These are phyloP conservation scores for Gymnodraco acuticeps DNA, from an alignment of 2,797 vertebrate species.

Conservation along the genomic window DNA sequence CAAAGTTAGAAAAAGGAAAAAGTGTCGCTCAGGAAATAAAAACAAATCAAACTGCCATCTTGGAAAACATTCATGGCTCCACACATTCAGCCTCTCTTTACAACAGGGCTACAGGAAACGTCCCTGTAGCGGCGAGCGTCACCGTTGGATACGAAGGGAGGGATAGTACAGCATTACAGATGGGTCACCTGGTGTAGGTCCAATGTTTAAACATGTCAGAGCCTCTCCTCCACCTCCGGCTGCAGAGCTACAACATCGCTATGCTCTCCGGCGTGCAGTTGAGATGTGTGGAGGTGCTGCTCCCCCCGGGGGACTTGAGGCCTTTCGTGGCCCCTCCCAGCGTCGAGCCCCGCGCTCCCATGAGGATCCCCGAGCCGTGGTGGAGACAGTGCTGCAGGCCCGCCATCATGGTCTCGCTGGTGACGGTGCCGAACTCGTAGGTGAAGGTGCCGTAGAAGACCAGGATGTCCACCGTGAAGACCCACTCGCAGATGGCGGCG, in stretches of 20 bases:
- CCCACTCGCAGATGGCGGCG: conserved; percentile 96
- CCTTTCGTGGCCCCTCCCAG: conserved; percentile 82
- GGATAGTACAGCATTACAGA: conserved; percentile 25
- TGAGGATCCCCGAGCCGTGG: conserved; percentile 78
- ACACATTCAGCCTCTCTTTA: conserved; percentile 51
- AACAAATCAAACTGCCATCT: conserved; percentile 18
- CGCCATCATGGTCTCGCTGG: conserved; percentile 93
- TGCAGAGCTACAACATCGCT: conserved; percentile 88
- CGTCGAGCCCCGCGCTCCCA: conserved; percentile 76
- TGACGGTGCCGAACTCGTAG: conserved; percentile 96
- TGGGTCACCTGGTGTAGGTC: conserved; percentile 39
- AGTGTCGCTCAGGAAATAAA: conserved; percentile 1
- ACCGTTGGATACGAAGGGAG: conserved; percentile 14
- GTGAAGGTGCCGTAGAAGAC: conserved; percentile 98
- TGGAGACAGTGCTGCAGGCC: conserved; percentile 85
- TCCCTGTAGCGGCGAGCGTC: conserved; percentile 27
- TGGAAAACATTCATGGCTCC: conserved; percentile 68
- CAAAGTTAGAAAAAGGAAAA: not conserved
- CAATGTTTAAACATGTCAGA: conserved; percentile 26
- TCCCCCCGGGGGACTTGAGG: conserved; percentile 92
- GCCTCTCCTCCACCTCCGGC: conserved; percentile 23
- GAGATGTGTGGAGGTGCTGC: conserved; percentile 91
- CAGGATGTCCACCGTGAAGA: conserved; percentile 95
- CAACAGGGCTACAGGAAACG: conserved; percentile 24
- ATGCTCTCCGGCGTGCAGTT: conserved; percentile 92